These are phyloP conservation scores for Harpalus rufipes DNA, from an alignment of 2,888 invertebrate genomes.

Conservation along the genomic window DNA sequence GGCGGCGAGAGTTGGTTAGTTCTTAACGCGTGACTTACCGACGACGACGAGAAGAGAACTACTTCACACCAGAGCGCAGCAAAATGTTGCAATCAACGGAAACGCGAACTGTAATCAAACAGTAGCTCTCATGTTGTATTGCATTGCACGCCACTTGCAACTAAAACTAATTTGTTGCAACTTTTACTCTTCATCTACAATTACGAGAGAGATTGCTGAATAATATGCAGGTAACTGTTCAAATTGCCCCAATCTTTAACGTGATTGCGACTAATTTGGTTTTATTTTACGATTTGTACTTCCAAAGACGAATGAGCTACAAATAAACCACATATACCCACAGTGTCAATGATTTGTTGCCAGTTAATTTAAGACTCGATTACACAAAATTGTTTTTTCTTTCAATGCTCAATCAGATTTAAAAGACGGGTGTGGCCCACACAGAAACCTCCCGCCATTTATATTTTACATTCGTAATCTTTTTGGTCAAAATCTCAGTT, in stretches of 20 bases:
- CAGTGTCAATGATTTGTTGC: too few relatives aligned
- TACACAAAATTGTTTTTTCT: too few relatives aligned
- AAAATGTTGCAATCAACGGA: conserved; percentile 1
- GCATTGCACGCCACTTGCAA: not conserved
- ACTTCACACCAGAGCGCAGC: conserved; percentile 12
- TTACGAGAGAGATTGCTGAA: not conserved
- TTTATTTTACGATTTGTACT: not conserved
- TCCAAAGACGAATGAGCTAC: too few relatives aligned
- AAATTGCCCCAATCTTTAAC: not conserved
- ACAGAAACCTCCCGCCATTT: too few relatives aligned
- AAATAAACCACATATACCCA: too few relatives aligned
- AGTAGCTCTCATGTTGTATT: not conserved
- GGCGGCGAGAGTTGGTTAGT: conserved; percentile 47
- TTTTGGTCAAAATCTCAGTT: too few relatives aligned
- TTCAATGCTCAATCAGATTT: too few relatives aligned
- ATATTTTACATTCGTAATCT: too few relatives aligned
- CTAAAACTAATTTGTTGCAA: not conserved
- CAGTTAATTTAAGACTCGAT: too few relatives aligned
- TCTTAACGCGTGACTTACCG: conserved; percentile 63
- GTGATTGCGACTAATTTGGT: not conserved
- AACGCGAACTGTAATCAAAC: not conserved
- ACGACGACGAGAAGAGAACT: not conserved
- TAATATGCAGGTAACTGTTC: not conserved
- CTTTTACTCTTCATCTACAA: not conserved
- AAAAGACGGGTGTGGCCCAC: too few relatives aligned